These are phyloP conservation scores for Drosophila acutilabella DNA, from an alignment of 2,888 invertebrate genomes.

Conservation along the genomic window DNA sequence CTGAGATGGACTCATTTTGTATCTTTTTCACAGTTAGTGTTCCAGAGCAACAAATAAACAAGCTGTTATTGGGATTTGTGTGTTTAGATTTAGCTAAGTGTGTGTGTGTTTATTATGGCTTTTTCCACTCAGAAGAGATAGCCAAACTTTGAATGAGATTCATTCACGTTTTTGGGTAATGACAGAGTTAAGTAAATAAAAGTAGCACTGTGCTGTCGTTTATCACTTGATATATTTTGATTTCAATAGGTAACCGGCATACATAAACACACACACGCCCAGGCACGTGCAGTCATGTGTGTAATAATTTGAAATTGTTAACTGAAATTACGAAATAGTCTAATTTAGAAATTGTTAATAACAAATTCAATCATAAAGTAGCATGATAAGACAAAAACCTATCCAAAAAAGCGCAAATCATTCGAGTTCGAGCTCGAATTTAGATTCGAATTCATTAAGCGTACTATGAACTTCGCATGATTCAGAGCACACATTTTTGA, in stretches of 20 bases:
- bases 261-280: constrained; percentile 12
- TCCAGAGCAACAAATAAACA: no score
- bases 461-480: constrained; percentile 52
- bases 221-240: constrained; percentile 34
- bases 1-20: constrained; percentile 17
- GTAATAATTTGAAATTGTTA: constrained; percentile 43
- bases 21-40: constrained; percentile 17
- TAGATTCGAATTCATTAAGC: constrained; percentile 50
- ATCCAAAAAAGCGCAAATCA: constrained; percentile 48
- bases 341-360: constrained; percentile 7
- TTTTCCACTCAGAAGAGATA: constrained; percentile 71
- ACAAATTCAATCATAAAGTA: not conserved
- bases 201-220: constrained; percentile 7
- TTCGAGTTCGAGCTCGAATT: constrained; percentile 28
- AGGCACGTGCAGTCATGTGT: constrained; percentile 1
- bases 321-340: constrained; percentile 60
- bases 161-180: constrained; percentile 64
- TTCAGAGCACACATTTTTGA: constrained; percentile 23
- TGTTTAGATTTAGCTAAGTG: constrained; percentile 24
- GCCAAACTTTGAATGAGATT: constrained; percentile 64
- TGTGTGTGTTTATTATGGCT: constrained; percentile 56
- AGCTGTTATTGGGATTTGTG: constrained; percentile 16
- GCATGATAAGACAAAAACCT: constrained; percentile 45
- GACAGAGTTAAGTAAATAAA: constrained; percentile 23
- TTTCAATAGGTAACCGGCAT: constrained; percentile 44